Evolutionary conservation across 2,888 invertebrate species (phyloP), one percentile per base, ranked within the genome.

Genomic region (Patella pellucida): DNA sequence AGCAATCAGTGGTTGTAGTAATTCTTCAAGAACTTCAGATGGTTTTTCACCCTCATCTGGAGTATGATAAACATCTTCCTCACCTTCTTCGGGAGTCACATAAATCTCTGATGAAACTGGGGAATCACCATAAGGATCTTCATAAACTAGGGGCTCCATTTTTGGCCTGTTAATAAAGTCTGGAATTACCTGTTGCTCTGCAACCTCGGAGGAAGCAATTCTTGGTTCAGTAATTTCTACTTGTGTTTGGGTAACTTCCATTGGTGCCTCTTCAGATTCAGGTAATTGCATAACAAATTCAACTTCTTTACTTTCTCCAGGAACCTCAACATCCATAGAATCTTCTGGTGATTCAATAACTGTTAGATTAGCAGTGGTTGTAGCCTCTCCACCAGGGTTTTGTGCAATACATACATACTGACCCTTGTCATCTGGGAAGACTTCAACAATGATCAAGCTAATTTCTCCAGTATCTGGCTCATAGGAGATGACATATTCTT

Each of bases 381-480:
- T 96, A 56, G 98, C 98, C 92, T 97, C 97, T 77, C 99, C 99
- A 87, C 96, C 97, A 89, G 96, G 90, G 79, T 92, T 92, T 73
- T 86, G 89, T 27, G 97, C 96, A 52, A 97, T 94, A 90, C 98
- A 98, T 91, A 96, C 97, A 92, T 89, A 89, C 76, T 87, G 85
- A 7, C 90, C 91, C 73, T 88, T 87, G 73, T 91, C 91, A 76
- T 91, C 91, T 12, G 90, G 90, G 85, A 90, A 89, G 23, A 89
- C 89, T 77, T 91, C 91, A 16, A 89, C 89, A 76, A 91, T 90
- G 51, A 90, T 84, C n/a, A 91, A 84, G 76, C 86, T 86, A 16
- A 87, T 85, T 70, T 86, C 86, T 50, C 91, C 91, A 27, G 89
- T 88, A 54, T 88, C 85, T 50, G 85, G 85, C 81, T 90, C 87